A percentile compares a stretch with the other conserved stretches of the same genome.
Conservation (phyloP, 37 sponge, comb jelly and placozoan genomes). For the Eunapius fragilis region DNA sequence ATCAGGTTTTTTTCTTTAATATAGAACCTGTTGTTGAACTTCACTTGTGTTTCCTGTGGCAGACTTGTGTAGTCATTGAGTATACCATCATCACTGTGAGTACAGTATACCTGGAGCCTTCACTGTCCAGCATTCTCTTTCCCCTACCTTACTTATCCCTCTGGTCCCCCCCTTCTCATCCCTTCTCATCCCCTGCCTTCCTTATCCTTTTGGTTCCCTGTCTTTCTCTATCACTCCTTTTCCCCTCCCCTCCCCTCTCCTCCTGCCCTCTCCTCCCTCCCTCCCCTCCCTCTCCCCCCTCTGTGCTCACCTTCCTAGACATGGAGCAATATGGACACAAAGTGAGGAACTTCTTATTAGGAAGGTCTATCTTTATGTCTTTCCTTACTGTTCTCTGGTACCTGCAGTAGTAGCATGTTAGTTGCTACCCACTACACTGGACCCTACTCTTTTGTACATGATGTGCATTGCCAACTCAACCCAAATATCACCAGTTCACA, state of each 20-base stretch:
- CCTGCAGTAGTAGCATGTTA: neutral
- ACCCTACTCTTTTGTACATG: slow-evolving; percentile 57
- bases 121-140: neutral
- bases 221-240: neutral
- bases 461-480: slow-evolving; percentile 35
- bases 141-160: neutral
- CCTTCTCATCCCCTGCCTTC: neutral
- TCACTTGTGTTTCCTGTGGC: slow-evolving; percentile 51
- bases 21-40: slow-evolving; percentile 49
- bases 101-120: neutral
- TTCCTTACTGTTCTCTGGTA: too few species aligned
- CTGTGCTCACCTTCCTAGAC: neutral
- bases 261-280: neutral
- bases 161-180: neutral
- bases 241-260: slow-evolving; percentile 1
- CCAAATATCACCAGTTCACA: slow-evolving; percentile 10
- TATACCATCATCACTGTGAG: slow-evolving; percentile 64
- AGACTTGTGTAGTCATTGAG: slow-evolving; percentile 66
- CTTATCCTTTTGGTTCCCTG: neutral
- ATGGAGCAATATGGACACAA: too few species aligned
- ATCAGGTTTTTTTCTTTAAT: neutral
- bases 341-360: too few species aligned
- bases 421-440: slow-evolving; percentile 51
- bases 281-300: neutral
- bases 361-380: too few species aligned